Conservation (phyloP, 2,797 vertebrate species). For the Mareca penelope region DNA sequence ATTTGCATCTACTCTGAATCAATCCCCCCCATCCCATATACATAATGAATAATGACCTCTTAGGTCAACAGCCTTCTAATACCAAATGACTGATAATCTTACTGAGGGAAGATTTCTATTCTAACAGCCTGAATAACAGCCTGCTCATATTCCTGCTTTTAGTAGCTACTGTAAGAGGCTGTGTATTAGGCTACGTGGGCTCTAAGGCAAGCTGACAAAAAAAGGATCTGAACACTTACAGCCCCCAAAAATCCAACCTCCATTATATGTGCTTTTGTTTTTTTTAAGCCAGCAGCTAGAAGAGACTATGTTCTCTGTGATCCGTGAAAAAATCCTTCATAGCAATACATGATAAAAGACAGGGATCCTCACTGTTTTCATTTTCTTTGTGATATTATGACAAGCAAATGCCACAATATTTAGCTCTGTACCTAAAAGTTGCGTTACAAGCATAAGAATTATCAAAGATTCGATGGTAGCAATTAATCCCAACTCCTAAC, state of each 20-base stretch:
- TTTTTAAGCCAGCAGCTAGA: neutral
- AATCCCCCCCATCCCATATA: fast-evolving
- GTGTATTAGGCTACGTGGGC: fast-evolving
- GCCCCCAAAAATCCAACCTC: neutral
- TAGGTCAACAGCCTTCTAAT: neutral
- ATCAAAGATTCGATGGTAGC: neutral
- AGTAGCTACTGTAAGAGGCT: neutral
- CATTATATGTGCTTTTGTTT: neutral
- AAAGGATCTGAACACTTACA: neutral
- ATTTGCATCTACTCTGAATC: neutral
- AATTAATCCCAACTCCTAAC: neutral
- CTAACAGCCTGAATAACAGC: neutral
- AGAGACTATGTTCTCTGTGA: neutral
- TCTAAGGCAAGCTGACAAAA: neutral
- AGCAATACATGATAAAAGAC: neutral
- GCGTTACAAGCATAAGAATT: neutral
- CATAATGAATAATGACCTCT: neutral
- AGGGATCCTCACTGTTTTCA: neutral
- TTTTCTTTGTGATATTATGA: neutral
- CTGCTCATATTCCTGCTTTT: neutral
- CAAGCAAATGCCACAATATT: neutral
- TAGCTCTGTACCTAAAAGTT: neutral
- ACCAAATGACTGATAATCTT: neutral
- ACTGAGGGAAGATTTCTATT: neutral
- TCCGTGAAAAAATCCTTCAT: neutral